A percentile compares a stretch with the other conserved stretches of the same genome.
Conservation (phyloP, 2,888 invertebrate species). For the Drosophila emarginata region DNA sequence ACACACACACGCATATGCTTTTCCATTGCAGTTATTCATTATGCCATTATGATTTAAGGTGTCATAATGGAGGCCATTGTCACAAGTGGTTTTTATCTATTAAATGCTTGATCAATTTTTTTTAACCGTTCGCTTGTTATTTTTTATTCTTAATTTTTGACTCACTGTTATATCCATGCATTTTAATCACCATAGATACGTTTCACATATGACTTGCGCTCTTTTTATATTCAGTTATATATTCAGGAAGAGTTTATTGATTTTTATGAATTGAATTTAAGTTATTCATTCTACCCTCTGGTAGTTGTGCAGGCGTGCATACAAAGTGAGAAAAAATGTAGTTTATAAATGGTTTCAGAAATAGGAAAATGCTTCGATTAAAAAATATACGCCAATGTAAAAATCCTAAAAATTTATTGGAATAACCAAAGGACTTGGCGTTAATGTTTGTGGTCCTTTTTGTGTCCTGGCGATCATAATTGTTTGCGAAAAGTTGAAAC, state of each 20-base stretch:
- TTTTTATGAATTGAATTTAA: constrained; percentile 40
- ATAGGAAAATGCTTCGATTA: neutral
- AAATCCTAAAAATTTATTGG: constrained; percentile 1
- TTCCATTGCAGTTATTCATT: constrained; percentile 50
- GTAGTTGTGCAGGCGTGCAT: no score
- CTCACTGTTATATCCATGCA: constrained; percentile 10
- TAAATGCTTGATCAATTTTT: constrained; percentile 48
- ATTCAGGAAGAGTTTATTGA: constrained; percentile 33
- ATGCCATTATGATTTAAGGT: constrained; percentile 71
- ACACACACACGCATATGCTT: constrained; percentile 2
- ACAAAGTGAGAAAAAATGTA: neutral
- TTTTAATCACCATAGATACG: constrained; percentile 49
- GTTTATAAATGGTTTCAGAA: neutral
- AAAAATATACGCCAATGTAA: no score
- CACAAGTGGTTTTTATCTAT: constrained; percentile 61
- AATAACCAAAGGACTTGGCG: neutral
- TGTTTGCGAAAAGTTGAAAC: constrained; percentile 78
- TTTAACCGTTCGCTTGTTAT: neutral
- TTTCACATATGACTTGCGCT: constrained; percentile 43
- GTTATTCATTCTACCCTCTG: neutral
- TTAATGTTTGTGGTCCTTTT: constrained; percentile 27
- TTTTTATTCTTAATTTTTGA: constrained; percentile 16
- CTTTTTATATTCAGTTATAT: constrained; percentile 8
- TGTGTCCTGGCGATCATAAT: constrained; percentile 58
- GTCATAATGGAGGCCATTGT: constrained; percentile 69